Conservation (phyloP, 2,888 invertebrate genomes). For the Athrips mouffetella region DNA sequence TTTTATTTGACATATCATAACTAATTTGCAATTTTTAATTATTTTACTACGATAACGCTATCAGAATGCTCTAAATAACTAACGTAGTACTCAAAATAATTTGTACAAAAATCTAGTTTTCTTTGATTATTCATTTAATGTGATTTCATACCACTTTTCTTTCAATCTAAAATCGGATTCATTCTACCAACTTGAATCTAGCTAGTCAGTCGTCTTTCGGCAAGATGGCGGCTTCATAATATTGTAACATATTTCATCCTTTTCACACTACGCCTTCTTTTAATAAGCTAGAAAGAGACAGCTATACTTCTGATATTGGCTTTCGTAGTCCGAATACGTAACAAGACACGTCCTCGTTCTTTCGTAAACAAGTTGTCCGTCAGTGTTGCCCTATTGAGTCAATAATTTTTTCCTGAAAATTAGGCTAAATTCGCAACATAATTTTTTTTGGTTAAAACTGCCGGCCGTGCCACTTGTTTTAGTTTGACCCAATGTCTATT, state of each 20-base stretch:
- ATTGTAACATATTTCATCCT: constrained; percentile 55
- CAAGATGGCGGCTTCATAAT: constrained; percentile 76
- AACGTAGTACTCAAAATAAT: neutral
- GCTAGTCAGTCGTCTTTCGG: constrained; percentile 57
- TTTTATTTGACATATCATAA: constrained; percentile 19
- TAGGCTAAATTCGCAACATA: no score
- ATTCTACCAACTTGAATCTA: constrained; percentile 51
- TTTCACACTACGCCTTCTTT: constrained; percentile 32
- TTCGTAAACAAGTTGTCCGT: constrained; percentile 65
- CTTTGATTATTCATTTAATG: neutral
- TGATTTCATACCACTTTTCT: constrained; percentile 5
- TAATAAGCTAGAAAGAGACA: constrained; percentile 46
- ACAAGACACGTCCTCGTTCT: constrained; percentile 74
- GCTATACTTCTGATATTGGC: constrained; percentile 53
- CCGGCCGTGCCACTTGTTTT: no score
- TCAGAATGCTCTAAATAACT: neutral
- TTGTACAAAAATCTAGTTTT: neutral
- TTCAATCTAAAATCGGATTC: constrained; percentile 31
- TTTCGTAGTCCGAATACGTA: constrained; percentile 68
- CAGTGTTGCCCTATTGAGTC: constrained; percentile 49
- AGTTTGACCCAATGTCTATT: no score
- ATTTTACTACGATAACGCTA: neutral
- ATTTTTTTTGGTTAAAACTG: no score
- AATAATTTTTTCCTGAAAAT: constrained; percentile 10
- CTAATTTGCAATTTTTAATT: constrained; percentile 9